Percentiles rank a stretch among this genome's conserved stretches.
phyloP scores from a whole-genome alignment of 2,888 invertebrate species.

The Trilocha varians region DNA sequence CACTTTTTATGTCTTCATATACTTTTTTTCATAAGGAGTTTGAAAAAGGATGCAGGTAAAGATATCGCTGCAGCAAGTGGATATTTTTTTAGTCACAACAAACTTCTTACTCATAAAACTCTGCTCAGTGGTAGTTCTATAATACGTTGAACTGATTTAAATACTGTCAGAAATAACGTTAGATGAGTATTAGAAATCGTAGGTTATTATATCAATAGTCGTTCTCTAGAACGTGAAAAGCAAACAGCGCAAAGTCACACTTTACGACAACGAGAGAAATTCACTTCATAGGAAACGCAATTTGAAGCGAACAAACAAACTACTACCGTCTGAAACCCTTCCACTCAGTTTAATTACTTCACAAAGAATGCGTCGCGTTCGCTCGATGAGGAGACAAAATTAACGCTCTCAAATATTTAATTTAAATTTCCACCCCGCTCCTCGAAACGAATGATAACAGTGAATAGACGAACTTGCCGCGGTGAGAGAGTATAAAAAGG shows the following conservation, averaged over 20 bases:
- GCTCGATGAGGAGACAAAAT: conserved; percentile 73
- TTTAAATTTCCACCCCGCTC: conserved; percentile 66
- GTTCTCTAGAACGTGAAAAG: neutral
- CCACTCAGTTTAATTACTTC: conserved; percentile 73
- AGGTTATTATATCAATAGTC: too few species aligned
- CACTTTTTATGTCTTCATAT: too few species aligned
- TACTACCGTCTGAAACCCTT: conserved; percentile 67
- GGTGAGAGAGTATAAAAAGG: conserved; percentile 38
- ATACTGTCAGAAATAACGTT: neutral
- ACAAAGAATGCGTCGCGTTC: conserved; percentile 72
- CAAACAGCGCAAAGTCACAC: conserved; percentile 21
- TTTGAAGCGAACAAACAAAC: conserved; percentile 71
- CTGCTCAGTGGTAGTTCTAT: too few species aligned
- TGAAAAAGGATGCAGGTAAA: too few species aligned
- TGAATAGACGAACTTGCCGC: conserved; percentile 40
- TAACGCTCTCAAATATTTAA: conserved; percentile 73
- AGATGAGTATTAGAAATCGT: too few species aligned
- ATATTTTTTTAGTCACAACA: too few species aligned
- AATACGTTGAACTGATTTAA: too few species aligned
- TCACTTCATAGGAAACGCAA: conserved; percentile 68
- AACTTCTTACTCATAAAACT: too few species aligned
- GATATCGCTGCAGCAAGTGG: too few species aligned
- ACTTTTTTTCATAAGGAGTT: too few species aligned
- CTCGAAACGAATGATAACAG: conserved; percentile 68
- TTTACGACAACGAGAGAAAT: conserved; percentile 51